phyloP scores from a whole-genome alignment of 2,888 invertebrate species.

The Brachyptera putata region DNA sequence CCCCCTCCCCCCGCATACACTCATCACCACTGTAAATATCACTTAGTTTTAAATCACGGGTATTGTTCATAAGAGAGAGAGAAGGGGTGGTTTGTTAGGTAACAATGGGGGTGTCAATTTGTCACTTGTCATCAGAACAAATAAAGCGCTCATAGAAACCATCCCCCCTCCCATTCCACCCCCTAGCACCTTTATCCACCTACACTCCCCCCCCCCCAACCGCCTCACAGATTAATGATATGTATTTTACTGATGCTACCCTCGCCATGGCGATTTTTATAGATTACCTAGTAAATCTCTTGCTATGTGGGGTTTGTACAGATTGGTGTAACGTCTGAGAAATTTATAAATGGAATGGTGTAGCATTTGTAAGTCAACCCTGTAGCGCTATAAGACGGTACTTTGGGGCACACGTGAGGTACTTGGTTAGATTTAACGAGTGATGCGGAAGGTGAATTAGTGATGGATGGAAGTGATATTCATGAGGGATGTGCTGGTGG shows the following conservation, averaged over 20 bases:
- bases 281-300: neutral
- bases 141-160: neutral
- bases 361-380: no score
- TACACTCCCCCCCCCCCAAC: no score
- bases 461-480: no score
- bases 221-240: neutral
- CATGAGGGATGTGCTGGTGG: no score
- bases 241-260: neutral
- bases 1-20: neutral
- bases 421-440: no score
- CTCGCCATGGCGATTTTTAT: neutral
- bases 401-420: no score
- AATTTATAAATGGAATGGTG: no score
- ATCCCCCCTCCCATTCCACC: neutral
- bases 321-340: no score
- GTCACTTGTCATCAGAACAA: neutral
- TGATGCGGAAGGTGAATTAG: no score
- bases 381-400: no score
- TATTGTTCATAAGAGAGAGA: neutral
- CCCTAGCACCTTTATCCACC: neutral
- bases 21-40: constrained; percentile 17
- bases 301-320: neutral
- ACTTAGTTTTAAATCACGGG: constrained; percentile 20
- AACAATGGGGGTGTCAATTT: constrained; percentile 19
- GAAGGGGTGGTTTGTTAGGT: neutral